Percentiles rank a stretch among this genome's conserved stretches.
phyloP scores from a whole-genome alignment of 2,888 invertebrate genomes.

The Anorthoa munda region DNA sequence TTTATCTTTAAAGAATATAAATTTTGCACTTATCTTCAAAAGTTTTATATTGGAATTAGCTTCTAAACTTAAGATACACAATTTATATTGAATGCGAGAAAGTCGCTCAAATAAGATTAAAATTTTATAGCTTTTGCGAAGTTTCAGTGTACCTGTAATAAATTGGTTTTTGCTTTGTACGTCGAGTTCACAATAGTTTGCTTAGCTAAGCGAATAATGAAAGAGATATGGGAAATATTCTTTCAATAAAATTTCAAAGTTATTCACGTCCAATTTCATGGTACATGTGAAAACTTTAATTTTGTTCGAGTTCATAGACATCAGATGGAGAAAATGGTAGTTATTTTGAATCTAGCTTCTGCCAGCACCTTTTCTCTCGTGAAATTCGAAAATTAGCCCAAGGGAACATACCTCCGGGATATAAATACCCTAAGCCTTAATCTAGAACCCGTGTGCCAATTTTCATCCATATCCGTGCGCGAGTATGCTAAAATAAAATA shows the following conservation, averaged over 20 bases:
- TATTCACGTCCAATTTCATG: background rate
- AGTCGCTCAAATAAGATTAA: conserved; percentile 36
- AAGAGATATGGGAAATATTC: conserved; percentile 12
- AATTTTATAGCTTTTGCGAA: conserved; percentile 21
- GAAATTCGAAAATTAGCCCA: too few species aligned
- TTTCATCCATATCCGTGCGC: too few species aligned
- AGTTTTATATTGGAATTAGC: conserved; percentile 32
- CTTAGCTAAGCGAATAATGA: conserved; percentile 32
- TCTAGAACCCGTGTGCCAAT: too few species aligned
- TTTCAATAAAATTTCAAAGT: background rate
- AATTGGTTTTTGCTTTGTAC: conserved; percentile 36
- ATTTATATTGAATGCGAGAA: conserved; percentile 31
- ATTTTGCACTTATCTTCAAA: conserved; percentile 30
- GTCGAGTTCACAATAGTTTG: conserved; percentile 14
- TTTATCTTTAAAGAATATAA: conserved; percentile 4
- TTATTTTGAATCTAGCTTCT: background rate
- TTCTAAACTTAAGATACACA: conserved; percentile 16
- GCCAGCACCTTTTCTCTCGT: too few species aligned
- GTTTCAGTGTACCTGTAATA: conserved; percentile 23
- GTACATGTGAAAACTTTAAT: background rate
- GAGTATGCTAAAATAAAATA: too few species aligned
- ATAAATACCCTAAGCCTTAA: too few species aligned
- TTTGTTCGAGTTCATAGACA: background rate
- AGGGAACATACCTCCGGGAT: too few species aligned
- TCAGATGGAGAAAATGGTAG: background rate